Conservation (phyloP, 2,113 vertebrate species). For the Macroglossus sobrinus region DNA sequence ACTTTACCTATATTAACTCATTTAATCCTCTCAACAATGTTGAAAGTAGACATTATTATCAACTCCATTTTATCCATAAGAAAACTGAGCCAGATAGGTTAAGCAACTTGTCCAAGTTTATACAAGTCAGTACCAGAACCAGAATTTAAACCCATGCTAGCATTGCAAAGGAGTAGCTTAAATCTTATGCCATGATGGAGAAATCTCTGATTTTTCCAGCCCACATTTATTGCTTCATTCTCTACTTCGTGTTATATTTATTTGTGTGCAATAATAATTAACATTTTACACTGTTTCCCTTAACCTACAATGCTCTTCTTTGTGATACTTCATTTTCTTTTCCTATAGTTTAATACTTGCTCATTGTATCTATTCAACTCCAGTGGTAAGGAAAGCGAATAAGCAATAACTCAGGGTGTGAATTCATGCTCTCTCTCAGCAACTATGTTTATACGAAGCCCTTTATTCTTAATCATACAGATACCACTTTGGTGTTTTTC, state of each 20-base stretch:
- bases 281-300: not conserved
- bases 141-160: not conserved
- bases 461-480: not conserved
- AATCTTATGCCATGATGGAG: not conserved
- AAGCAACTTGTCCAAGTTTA: not conserved
- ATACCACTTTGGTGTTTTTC: not conserved
- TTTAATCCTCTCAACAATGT: not conserved
- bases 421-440: not conserved
- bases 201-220: not conserved
- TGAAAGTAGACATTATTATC: not conserved
- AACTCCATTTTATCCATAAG: not conserved
- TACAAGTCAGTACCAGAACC: not conserved
- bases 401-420: not conserved
- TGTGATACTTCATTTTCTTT: not conserved
- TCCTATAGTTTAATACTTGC: not conserved
- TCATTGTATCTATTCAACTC: not conserved
- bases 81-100: not conserved
- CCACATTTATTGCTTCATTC: not conserved
- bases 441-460: not conserved
- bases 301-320: not conserved
- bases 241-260: not conserved
- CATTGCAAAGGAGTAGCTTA: not conserved
- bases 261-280: not conserved
- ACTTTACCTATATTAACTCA: not conserved
- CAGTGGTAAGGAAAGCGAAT: not conserved